Base-by-base conservation (phyloP, 2,113 vertebrate genomes). In the Macrotus californicus region DNA sequence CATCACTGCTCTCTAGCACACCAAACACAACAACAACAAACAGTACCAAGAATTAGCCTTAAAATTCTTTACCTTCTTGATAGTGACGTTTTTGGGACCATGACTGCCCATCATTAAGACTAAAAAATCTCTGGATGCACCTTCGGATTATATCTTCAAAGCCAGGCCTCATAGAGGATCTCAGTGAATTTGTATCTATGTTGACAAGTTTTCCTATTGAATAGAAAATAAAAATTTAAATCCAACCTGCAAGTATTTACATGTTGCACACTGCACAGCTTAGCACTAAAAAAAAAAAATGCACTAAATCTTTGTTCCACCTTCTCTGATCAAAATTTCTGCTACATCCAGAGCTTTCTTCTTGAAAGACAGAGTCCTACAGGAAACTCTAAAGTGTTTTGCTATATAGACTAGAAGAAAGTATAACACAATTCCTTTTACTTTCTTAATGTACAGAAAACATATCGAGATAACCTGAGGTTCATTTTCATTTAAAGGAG, bases 11-110 rank as follows among this genome's bases (percentile, higher is more conserved):
- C 46, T 21, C 66, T 3, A 70, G 11, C 18, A 83, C 4, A 39
- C 12, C 80, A 56, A 93, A 70, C 39, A 56, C 5, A 34, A 43
- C 4, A 34, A 43, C 4, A 46, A 72, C 41, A 46, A 90, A 41
- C n/a, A 64, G 70, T 18, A 85, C 31, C 36, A 83, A 94, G 64
- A 91, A 26, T 80, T 16, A 52, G 72, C 52, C 31, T 54, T 79
- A 56, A 41, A 75, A 83, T 50, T 29, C 80, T 96, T 84, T 97
- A 99, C 99, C 99, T 97, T 99, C 99, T 81, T 99, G 99, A 97
- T 99, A 99, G 98, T 99, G 99, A 46, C 99, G 99, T 97, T 99
- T 99, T 97, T 99, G 99, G 59, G 99, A 99, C 99, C 99, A 99
- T 0, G 99, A 98, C 92, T 99, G 99, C 8, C 99, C 99, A 34